A percentile compares a stretch with the other conserved stretches of the same genome.
These are phyloP conservation scores for Hydrocynus forskahlii DNA, from an alignment of 2,797 vertebrate genomes.

Conservation along the genomic window DNA sequence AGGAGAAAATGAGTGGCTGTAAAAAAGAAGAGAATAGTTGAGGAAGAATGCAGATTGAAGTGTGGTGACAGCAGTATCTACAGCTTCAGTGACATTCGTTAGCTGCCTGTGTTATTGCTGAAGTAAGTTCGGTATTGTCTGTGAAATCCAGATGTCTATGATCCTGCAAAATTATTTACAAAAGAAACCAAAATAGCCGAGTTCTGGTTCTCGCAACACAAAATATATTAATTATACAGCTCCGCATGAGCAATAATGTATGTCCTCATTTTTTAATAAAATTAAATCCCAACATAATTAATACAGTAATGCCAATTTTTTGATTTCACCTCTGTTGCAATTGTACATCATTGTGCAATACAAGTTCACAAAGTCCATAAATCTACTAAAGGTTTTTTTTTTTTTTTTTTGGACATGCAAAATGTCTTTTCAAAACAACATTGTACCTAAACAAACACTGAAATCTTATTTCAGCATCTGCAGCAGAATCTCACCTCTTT, in stretches of 20 bases:
- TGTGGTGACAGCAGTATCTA: slow-evolving; percentile 80
- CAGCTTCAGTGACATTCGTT: slow-evolving; percentile 99
- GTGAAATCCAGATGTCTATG: slow-evolving; percentile 96
- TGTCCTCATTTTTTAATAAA: slow-evolving; percentile 91
- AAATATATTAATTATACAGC: slow-evolving; percentile 99
- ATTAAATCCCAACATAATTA: slow-evolving; percentile 98
- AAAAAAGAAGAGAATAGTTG: slow-evolving; percentile 37
- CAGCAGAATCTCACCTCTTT: slow-evolving; percentile 74
- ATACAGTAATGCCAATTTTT: slow-evolving; percentile 94
- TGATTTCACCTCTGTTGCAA: slow-evolving; percentile 81
- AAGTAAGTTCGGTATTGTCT: slow-evolving; percentile 89
- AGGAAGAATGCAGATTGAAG: slow-evolving; percentile 68
- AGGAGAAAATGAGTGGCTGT: neutral
- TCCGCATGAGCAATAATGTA: slow-evolving; percentile 90
- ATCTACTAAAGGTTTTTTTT: slow-evolving; percentile 85
- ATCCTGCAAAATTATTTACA: slow-evolving; percentile 97
- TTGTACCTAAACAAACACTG: slow-evolving; percentile 97
- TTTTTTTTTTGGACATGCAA: slow-evolving; percentile 89
- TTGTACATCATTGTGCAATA: slow-evolving; percentile 94
- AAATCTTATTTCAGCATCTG: slow-evolving; percentile 91
- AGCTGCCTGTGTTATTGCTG: slow-evolving; percentile 99
- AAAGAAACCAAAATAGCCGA: slow-evolving; percentile 92
- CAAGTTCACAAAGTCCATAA: slow-evolving; percentile 92
- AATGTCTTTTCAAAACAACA: slow-evolving; percentile 94
- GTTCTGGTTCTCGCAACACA: slow-evolving; percentile 85